These are phyloP conservation scores for Listronotus oregonensis DNA, from an alignment of 1,140 invertebrate genomes.

Conservation along the genomic window DNA sequence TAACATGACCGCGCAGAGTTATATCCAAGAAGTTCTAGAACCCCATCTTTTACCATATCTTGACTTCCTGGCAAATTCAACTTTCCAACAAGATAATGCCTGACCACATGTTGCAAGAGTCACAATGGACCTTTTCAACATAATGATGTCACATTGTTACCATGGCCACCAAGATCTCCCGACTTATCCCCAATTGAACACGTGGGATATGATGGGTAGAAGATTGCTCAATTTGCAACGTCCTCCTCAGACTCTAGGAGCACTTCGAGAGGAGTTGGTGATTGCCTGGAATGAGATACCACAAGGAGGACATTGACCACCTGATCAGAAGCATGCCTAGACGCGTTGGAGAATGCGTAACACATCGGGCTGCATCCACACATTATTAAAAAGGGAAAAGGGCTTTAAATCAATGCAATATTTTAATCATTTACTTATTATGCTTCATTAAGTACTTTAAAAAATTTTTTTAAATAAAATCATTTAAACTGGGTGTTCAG, in stretches of 20 bases:
- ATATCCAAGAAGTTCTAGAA: constrained; percentile 22
- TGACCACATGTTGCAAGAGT: constrained; percentile 23
- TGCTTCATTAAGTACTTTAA: too few species aligned
- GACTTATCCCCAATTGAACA: constrained; percentile 22
- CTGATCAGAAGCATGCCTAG: not conserved
- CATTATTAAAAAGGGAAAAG: not conserved
- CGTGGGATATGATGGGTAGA: constrained; percentile 22
- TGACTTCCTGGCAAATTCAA: constrained; percentile 6
- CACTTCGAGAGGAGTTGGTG: not conserved
- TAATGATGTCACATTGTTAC: constrained; percentile 16
- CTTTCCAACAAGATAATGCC: constrained; percentile 31
- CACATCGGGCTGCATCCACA: not conserved
- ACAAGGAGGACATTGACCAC: not conserved
- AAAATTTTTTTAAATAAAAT: too few species aligned
- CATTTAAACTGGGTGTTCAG: not conserved
- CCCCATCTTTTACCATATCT: constrained; percentile 26
- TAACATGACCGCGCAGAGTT: constrained; percentile 24
- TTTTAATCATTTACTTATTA: not conserved
- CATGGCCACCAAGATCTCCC: constrained; percentile 27
- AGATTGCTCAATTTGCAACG: constrained; percentile 2
- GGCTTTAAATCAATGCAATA: not conserved
- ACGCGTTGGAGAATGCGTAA: not conserved
- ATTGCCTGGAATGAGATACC: not conserved
- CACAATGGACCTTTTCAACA: not conserved
- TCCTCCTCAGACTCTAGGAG: constrained; percentile 13